Percentiles rank a stretch among this genome's conserved stretches.
phyloP scores from a whole-genome alignment of 2,888 invertebrate species.

The Spilarctia lutea region DNA sequence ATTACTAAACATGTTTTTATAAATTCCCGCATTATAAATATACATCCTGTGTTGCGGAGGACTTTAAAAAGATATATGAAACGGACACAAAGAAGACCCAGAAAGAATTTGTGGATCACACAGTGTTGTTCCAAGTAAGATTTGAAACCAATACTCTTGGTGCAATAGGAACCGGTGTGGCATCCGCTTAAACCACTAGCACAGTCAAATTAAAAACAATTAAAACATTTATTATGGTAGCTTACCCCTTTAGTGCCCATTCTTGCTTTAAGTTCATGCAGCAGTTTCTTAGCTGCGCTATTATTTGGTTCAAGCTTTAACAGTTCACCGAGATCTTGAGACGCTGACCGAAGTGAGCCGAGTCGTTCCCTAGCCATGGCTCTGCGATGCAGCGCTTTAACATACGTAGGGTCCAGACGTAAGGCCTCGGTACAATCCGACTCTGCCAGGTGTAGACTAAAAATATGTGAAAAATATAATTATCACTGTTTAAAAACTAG shows the following conservation, averaged over 20 bases:
- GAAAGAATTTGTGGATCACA: too few species aligned
- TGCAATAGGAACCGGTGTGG: too few species aligned
- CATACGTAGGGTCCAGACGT: constrained; percentile 91
- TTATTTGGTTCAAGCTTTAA: constrained; percentile 93
- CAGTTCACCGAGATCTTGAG: constrained; percentile 89
- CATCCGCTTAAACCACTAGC: too few species aligned
- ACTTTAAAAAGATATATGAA: too few species aligned
- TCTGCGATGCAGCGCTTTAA: constrained; percentile 94
- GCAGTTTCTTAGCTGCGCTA: constrained; percentile 88
- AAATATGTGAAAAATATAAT: constrained; percentile 23
- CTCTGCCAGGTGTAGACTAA: constrained; percentile 90
- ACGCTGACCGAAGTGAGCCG: constrained; percentile 90
- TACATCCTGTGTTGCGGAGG: too few species aligned
- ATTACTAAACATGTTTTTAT: too few species aligned
- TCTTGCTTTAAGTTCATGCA: constrained; percentile 84
- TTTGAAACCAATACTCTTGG: too few species aligned
- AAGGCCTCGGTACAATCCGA: constrained; percentile 94
- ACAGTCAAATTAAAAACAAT: too few species aligned
- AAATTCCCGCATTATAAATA: too few species aligned
- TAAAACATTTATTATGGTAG: constrained; percentile 12
- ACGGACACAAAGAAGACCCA: too few species aligned
- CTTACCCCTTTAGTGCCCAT: constrained; percentile 84
- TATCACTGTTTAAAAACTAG: too few species aligned
- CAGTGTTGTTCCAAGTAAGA: too few species aligned
- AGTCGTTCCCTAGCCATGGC: constrained; percentile 91